Evolutionary conservation across 2,888 invertebrate species (phyloP).

Genomic region (Ephialtes manifestator): DNA sequence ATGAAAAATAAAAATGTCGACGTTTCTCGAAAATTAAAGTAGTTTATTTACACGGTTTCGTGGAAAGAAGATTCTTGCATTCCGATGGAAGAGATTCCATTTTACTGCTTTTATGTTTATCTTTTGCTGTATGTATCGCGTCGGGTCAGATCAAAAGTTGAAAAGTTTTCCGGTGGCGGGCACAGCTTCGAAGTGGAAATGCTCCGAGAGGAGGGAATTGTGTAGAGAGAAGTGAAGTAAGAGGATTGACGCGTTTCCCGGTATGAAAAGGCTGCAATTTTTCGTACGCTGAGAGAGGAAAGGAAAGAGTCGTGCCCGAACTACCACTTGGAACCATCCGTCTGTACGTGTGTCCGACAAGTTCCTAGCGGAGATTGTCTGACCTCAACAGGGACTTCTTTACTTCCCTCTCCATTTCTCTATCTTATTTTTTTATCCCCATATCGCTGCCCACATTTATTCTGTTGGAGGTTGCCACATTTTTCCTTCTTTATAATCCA

Average conservation of each 20-base stretch:
- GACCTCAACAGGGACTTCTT: slow-evolving; percentile 66
- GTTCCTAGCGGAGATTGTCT: slow-evolving; percentile 65
- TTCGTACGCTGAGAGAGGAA: slow-evolving; percentile 52
- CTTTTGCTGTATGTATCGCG: slow-evolving; percentile 35
- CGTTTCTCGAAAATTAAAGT: slow-evolving; percentile 28
- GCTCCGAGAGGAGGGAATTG: slow-evolving; percentile 32
- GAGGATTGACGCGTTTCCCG: slow-evolving; percentile 53
- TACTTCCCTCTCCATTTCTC: slow-evolving; percentile 47
- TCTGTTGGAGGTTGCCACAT: neutral
- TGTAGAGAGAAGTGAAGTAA: slow-evolving; percentile 35
- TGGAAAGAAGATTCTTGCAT: slow-evolving; percentile 27
- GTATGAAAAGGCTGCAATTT: slow-evolving; percentile 68
- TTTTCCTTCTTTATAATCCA: no score
- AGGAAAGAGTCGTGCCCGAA: slow-evolving; percentile 42
- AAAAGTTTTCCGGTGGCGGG: slow-evolving; percentile 57
- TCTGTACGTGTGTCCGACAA: slow-evolving; percentile 55
- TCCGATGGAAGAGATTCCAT: slow-evolving; percentile 35
- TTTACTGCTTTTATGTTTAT: slow-evolving; percentile 28
- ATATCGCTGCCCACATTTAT: neutral
- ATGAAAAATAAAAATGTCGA: neutral
- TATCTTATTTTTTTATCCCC: neutral
- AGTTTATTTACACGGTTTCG: slow-evolving; percentile 10
- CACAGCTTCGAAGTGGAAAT: slow-evolving; percentile 46
- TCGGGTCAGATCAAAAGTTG: slow-evolving; percentile 53
- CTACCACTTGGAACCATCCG: slow-evolving; percentile 40